Evolutionary conservation across 2,113 vertebrate genomes (phyloP), one percentile per base, ranked within the genome.

Genomic region (Sturnus vulgaris): DNA sequence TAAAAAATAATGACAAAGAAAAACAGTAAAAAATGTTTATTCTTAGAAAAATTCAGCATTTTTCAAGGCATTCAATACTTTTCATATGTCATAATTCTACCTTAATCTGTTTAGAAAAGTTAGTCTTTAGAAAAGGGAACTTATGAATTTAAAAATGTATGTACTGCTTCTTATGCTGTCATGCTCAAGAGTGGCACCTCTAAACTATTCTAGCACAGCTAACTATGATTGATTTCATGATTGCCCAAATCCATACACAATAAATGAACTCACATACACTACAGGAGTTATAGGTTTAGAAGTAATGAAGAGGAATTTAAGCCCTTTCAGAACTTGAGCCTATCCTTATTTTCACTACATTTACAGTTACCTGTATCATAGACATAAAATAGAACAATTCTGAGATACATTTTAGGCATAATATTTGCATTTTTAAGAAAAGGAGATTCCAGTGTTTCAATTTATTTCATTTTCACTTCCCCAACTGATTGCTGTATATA

Each of bases 401-500:
- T 84, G 64, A 88, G 17, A 92, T 53, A 78, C 5, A 88, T 82
- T 97, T 91, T 53, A 50, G 90, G 64, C 73, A 89, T 79, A 86
- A 63, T 92, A 94, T 78, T 82, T 95, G 28, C 4, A 78, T 16
- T 96, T 96, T 91, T 66, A 88, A 86, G 35, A 92, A 46, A 88
- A 17, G 33, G 21, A 17, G 5, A 90, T 93, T 72, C n/a, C 75
- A 46, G 33, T 81, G 28, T 88, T 97, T 86, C 12, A 85, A 46
- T 94, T 93, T 96, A 95, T 94, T 96, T 96, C 42, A 89, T 97
- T 97, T 90, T 83, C 3, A 66, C 37, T 94, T 93, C 23, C 4
- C 17, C 65, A 94, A 69, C 40, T 76, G 47, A 93, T 64, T 44
- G 77, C 25, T 28, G 1, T 17, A 90, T 31, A 72, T 86, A 93